phyloP scores from a whole-genome alignment of 1,140 invertebrate genomes.

The Pogonus chalceus region DNA sequence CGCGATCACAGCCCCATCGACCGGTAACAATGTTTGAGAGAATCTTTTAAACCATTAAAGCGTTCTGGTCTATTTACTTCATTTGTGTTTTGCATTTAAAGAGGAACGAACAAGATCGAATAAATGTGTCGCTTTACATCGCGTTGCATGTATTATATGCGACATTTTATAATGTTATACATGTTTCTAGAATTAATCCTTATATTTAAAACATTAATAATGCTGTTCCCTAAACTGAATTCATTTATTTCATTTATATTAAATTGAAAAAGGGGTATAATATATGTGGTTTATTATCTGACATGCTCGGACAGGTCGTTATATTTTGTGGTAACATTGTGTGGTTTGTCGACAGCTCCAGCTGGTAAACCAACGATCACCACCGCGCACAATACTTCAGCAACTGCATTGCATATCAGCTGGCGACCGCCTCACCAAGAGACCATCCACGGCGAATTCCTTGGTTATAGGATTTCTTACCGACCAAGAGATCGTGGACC shows the following conservation, averaged over 20 bases:
- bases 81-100: not conserved
- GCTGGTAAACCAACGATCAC: slow-evolving; percentile 62
- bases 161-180: too few relatives aligned
- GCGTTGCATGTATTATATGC: too few relatives aligned
- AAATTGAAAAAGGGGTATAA: too few relatives aligned
- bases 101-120: too few relatives aligned
- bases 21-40: not conserved
- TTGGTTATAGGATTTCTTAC: slow-evolving; percentile 63
- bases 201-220: too few relatives aligned
- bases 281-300: not conserved
- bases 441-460: slow-evolving; percentile 68
- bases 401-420: slow-evolving; percentile 56
- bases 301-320: not conserved
- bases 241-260: too few relatives aligned
- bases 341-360: slow-evolving; percentile 43
- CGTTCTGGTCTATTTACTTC: not conserved
- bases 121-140: too few relatives aligned
- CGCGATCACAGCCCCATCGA: too few relatives aligned
- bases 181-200: too few relatives aligned
- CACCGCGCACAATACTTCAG: slow-evolving; percentile 58
- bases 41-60: not conserved
- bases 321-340: not conserved
- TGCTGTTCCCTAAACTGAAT: too few relatives aligned
- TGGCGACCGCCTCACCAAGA: slow-evolving; percentile 58
- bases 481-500: slow-evolving; percentile 47